phyloP scores from a whole-genome alignment of 2,888 invertebrate species.

The Clivina fossor region DNA sequence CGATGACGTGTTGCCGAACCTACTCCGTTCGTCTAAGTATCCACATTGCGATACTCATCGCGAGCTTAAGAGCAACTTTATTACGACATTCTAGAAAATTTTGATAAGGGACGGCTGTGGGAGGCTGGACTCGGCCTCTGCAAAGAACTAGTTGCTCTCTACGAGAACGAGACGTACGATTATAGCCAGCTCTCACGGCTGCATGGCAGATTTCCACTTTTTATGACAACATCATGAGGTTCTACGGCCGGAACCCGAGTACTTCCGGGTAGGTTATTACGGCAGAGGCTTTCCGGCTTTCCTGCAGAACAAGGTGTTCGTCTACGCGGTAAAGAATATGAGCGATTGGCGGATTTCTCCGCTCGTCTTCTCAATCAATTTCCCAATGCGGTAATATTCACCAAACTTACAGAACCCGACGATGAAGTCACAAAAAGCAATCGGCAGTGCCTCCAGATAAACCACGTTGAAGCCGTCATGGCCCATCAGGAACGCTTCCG shows the following conservation, averaged over 20 bases:
- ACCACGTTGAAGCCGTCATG: too few species aligned
- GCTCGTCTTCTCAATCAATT: slow-evolving; percentile 82
- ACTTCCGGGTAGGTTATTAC: slow-evolving; percentile 91
- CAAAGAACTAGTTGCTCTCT: slow-evolving; percentile 82
- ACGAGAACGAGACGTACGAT: slow-evolving; percentile 85
- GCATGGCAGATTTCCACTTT: slow-evolving; percentile 74
- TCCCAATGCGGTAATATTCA: slow-evolving; percentile 86
- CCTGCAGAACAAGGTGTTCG: slow-evolving; percentile 76
- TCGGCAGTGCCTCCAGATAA: too few species aligned
- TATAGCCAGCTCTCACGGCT: slow-evolving; percentile 75
- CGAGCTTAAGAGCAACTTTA: slow-evolving; percentile 81
- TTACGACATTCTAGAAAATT: slow-evolving; percentile 74
- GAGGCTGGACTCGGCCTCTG: slow-evolving; percentile 88
- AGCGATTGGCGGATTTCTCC: slow-evolving; percentile 84
- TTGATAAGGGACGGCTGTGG: slow-evolving; percentile 87
- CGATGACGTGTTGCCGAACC: slow-evolving; percentile 71
- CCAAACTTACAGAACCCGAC: slow-evolving; percentile 78
- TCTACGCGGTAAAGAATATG: slow-evolving; percentile 94
- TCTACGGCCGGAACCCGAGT: slow-evolving; percentile 71
- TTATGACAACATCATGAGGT: slow-evolving; percentile 76
- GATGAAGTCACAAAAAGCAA: slow-evolving; percentile 75
- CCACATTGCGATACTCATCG: slow-evolving; percentile 75
- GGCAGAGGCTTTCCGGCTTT: slow-evolving; percentile 87
- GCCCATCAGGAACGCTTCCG: too few species aligned
- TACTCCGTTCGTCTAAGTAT: slow-evolving; percentile 68